Percentiles rank a stretch among this genome's conserved stretches.
These are phyloP conservation scores for Harpegnathos saltator DNA, from an alignment of 1,140 invertebrate species.

Conservation along the genomic window DNA sequence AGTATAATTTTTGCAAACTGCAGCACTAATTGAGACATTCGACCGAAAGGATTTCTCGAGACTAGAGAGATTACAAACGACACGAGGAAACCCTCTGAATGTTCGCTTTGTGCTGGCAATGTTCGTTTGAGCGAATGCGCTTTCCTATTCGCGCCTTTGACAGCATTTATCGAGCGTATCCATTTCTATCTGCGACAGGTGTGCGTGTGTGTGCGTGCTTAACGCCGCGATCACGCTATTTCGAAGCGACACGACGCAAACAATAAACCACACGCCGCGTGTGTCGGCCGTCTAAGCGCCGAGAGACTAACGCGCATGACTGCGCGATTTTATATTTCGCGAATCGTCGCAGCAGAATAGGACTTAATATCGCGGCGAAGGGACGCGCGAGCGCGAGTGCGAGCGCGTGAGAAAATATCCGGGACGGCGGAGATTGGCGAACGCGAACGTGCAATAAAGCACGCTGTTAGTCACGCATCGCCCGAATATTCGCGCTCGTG, in stretches of 20 bases:
- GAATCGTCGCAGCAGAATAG: constrained; percentile 37
- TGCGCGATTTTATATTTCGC: neutral
- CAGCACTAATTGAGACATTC: too few relatives aligned
- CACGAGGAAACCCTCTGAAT: neutral
- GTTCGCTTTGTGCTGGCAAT: neutral
- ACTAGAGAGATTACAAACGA: neutral
- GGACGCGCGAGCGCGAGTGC: neutral
- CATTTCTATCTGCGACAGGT: constrained; percentile 4
- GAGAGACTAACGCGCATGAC: constrained; percentile 3
- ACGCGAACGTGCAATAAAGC: constrained; percentile 71
- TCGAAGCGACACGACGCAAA: constrained; percentile 23
- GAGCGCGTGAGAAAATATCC: constrained; percentile 64
- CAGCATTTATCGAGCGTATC: neutral
- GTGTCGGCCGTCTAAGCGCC: neutral
- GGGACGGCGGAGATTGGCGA: constrained; percentile 47
- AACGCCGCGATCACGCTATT: neutral
- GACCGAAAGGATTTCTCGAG: too few relatives aligned
- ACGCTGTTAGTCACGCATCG: constrained; percentile 73
- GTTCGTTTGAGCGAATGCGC: neutral
- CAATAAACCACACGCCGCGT: constrained; percentile 1
- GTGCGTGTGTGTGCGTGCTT: neutral
- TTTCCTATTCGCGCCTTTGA: neutral
- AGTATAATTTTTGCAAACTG: too few relatives aligned
- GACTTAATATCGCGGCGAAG: constrained; percentile 1
- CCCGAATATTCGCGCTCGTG: constrained; percentile 45